Percentiles rank a stretch among this genome's conserved stretches.
phyloP scores from a whole-genome alignment of 1,140 invertebrate species.

The Drosophila pallidifrons region DNA sequence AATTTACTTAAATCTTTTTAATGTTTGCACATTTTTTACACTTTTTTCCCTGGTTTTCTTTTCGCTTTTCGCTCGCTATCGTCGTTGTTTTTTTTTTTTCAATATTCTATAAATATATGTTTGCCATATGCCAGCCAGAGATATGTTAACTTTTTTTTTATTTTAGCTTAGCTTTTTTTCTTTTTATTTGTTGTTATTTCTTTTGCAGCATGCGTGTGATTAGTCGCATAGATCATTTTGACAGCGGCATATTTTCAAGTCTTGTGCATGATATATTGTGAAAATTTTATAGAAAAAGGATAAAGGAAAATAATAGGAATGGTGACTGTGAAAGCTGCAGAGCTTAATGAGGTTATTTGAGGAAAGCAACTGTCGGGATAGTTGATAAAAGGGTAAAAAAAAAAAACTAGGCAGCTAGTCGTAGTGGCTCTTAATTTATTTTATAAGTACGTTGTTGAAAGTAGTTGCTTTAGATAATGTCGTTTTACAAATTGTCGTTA shows the following conservation, averaged over 20 bases:
- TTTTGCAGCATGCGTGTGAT: slow-evolving; percentile 45
- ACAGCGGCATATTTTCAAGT: slow-evolving; percentile 54
- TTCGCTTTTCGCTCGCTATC: neutral
- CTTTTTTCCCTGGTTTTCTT: slow-evolving; percentile 10
- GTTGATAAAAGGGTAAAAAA: neutral
- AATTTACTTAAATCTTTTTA: slow-evolving; percentile 83
- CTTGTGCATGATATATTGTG: slow-evolving; percentile 29
- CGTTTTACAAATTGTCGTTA: too few relatives aligned
- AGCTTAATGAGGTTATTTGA: slow-evolving; percentile 1
- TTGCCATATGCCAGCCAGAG: slow-evolving; percentile 34
- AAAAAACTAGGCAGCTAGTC: too few relatives aligned
- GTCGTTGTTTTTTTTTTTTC: slow-evolving; percentile 35
- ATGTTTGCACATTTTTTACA: slow-evolving; percentile 78
- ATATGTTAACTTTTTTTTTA: slow-evolving; percentile 30
- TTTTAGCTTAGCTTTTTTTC: slow-evolving; percentile 3
- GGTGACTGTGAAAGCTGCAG: neutral
- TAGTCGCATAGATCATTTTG: slow-evolving; percentile 69
- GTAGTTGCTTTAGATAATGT: too few relatives aligned
- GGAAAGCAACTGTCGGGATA: neutral
- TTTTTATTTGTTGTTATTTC: slow-evolving; percentile 10
- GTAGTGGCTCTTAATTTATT: too few relatives aligned
- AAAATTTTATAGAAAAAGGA: slow-evolving; percentile 23
- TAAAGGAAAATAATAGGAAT: neutral
- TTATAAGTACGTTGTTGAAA: too few relatives aligned
- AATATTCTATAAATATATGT: slow-evolving; percentile 71